Percentiles rank a stretch among this genome's conserved stretches.
Conservation (phyloP, 2,888 invertebrate genomes). For the Eupithecia pulchellata region DNA sequence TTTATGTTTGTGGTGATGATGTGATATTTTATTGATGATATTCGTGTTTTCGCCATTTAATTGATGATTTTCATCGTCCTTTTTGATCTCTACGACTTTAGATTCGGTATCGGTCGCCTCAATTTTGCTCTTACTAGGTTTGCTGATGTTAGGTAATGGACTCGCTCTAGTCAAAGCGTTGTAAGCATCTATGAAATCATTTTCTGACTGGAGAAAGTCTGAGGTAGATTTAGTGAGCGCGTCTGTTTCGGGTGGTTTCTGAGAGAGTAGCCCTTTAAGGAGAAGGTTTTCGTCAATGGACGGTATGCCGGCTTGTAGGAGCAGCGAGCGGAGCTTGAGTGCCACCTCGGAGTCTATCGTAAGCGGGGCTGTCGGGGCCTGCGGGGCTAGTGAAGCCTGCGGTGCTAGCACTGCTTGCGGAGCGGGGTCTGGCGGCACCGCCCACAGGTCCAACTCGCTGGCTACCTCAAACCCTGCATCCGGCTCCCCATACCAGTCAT, state of each 20-base stretch:
- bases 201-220: slow-evolving; percentile 76
- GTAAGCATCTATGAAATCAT: slow-evolving; percentile 80
- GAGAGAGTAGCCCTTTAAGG: slow-evolving; percentile 61
- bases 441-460: slow-evolving; percentile 41
- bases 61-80: slow-evolving; percentile 30
- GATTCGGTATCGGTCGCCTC: slow-evolving; percentile 19
- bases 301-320: slow-evolving; percentile 68
- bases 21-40: slow-evolving; percentile 18
- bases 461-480: slow-evolving; percentile 26
- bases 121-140: slow-evolving; percentile 31
- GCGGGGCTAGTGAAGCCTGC: slow-evolving; percentile 27
- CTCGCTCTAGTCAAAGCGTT: slow-evolving; percentile 76
- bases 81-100: slow-evolving; percentile 14
- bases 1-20: slow-evolving; percentile 27
- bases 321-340: slow-evolving; percentile 65
- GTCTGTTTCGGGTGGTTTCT: slow-evolving; percentile 11
- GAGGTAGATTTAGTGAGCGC: slow-evolving; percentile 47
- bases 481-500: slow-evolving; percentile 70
- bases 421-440: slow-evolving; percentile 27
- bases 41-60: slow-evolving; percentile 16
- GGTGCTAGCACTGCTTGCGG: slow-evolving; percentile 13
- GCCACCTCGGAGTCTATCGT: slow-evolving; percentile 60
- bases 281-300: slow-evolving; percentile 67
- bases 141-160: slow-evolving; percentile 70
- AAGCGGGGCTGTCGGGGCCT: slow-evolving; percentile 26